These are phyloP conservation scores for Perca fluviatilis DNA, from an alignment of 2,113 vertebrate genomes.

Conservation along the genomic window DNA sequence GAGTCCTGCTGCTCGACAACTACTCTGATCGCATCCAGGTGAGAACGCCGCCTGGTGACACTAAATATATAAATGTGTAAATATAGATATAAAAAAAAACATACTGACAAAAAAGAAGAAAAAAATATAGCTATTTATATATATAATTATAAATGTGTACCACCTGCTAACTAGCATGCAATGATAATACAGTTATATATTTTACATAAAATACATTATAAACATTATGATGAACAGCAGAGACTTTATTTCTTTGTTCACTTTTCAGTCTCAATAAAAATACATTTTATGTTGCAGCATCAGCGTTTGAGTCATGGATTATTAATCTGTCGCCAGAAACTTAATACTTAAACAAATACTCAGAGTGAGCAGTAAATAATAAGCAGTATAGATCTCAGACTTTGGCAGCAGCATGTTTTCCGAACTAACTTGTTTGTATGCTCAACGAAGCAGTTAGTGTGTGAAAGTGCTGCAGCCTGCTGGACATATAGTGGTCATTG, in stretches of 20 bases:
- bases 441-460: neutral
- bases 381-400: neutral
- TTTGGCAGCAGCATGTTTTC: neutral
- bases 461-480: constrained; percentile 36
- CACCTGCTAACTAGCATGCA: neutral
- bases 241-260: neutral
- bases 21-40: constrained; percentile 96
- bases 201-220: neutral
- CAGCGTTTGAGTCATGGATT: neutral
- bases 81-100: neutral
- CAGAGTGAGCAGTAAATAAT: neutral
- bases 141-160: neutral
- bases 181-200: neutral
- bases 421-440: neutral
- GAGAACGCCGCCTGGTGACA: constrained; percentile 25
- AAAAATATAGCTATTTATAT: neutral
- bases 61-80: no score
- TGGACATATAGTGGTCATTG: constrained; percentile 20
- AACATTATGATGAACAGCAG: neutral
- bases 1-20: constrained; percentile 93
- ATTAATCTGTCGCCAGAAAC: neutral
- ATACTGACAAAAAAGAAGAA: neutral
- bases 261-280: neutral
- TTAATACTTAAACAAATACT: neutral
- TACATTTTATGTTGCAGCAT: neutral